phyloP scores from a whole-genome alignment of 2,113 vertebrate genomes.

The Polypterus bichir region DNA sequence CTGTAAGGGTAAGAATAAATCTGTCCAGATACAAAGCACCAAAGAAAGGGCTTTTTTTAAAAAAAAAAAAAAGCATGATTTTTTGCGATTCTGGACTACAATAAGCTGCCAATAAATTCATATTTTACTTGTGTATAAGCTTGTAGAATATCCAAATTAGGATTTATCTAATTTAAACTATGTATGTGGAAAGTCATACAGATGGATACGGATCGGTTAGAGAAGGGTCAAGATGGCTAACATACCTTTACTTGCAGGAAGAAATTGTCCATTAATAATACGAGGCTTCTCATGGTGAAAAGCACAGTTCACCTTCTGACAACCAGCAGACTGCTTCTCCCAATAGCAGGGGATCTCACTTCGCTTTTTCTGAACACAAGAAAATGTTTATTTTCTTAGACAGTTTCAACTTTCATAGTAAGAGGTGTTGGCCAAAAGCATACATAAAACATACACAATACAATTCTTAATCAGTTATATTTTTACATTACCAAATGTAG shows the following conservation, averaged over 20 bases:
- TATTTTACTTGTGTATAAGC: too few species aligned
- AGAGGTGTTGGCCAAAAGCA: not conserved
- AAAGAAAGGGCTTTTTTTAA: too few species aligned
- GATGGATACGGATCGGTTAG: not conserved
- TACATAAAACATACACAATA: not conserved
- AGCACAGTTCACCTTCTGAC: constrained; percentile 85
- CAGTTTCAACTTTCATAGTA: not conserved
- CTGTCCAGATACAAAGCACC: too few species aligned
- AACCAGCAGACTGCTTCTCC: constrained; percentile 85
- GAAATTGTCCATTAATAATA: constrained; percentile 62
- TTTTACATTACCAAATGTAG: too few species aligned
- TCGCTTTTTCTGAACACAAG: constrained; percentile 67
- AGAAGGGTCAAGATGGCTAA: not conserved
- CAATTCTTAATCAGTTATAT: too few species aligned
- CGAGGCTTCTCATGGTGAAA: constrained; percentile 79
- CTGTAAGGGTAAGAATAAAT: too few species aligned
- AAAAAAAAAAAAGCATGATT: too few species aligned
- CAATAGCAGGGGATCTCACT: constrained; percentile 87
- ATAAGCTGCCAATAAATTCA: too few species aligned
- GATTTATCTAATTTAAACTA: too few species aligned
- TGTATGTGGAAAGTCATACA: too few species aligned
- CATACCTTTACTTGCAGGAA: constrained; percentile 74
- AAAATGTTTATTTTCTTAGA: not conserved
- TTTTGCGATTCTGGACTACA: too few species aligned
- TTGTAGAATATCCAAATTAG: too few species aligned